Evolutionary conservation across 2,797 vertebrate species (phyloP), one percentile per base, ranked within the genome.

Genomic region (Gallinago solitaria): DNA sequence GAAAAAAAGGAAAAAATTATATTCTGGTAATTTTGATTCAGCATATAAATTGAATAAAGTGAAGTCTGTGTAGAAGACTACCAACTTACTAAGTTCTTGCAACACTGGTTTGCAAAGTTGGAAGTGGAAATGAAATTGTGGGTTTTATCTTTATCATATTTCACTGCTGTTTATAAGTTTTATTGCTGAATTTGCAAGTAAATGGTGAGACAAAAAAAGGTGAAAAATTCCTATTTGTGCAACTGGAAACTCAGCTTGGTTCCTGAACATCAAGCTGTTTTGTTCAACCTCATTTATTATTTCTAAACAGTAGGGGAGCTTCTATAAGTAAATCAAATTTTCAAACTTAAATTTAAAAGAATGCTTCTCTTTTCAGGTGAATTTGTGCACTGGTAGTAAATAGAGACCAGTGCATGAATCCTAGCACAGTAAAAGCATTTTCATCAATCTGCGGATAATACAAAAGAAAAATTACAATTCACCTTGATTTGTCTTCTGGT

Each of bases 121-220:
- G n/a, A 89, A 76, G 41, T 30, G 15, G 53, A 74, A 86, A 90
- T 33, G 30, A 78, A 75, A 45, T 41, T 45, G 25, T 74, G 48
- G 2, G 0, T 20, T 88, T 84, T 19, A 15, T 61, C 54, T 79
- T 73, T 79, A 65, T 71, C 1, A 0, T 57, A 21, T 83, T 90
- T 87, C 59, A n/a, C 0, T 4, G 2, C 9, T 81, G n/a, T 87
- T 87, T 82, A 60, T 43, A 56, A 32, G 67, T 56, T 23, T 78
- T 83, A 37, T 37, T 41, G 8, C 28, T 92, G 74, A 79, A 67
- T 90, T 85, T 92, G 24, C 28, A 75, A 75, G 73, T 32, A 39
- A 45, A 59, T 12, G 21, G 6, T 9, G 17, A 1, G 0, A 0
- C 2, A 43, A 39, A 45, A 39, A 56, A 59, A 25, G 6, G 30